These are phyloP conservation scores for Synaphobranchus kaupii DNA, from an alignment of 2,797 vertebrate species.

Conservation along the genomic window DNA sequence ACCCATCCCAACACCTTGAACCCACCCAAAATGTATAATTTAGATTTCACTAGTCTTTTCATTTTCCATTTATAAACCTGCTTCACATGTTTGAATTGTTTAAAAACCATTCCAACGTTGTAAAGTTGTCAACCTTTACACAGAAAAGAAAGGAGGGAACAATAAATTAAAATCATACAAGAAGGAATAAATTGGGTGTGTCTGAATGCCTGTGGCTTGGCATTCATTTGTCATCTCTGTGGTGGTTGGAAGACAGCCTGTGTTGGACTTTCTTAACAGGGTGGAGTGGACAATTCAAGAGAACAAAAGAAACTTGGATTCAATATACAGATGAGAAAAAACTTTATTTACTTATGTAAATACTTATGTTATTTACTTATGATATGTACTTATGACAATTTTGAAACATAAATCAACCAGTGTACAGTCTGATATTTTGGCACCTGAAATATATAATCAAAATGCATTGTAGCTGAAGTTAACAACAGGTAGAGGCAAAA, in stretches of 20 bases:
- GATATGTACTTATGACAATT: not conserved
- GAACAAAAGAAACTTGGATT: not conserved
- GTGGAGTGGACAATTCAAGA: not conserved
- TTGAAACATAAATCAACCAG: not conserved
- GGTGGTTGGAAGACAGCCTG: not conserved
- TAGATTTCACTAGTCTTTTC: not conserved
- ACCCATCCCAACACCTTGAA: no score
- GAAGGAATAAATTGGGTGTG: not conserved
- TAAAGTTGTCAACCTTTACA: not conserved
- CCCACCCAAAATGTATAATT: not conserved
- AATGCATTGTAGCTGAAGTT: not conserved
- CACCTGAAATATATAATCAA: not conserved
- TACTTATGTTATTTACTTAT: not conserved
- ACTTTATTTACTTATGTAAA: not conserved
- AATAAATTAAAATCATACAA: not conserved
- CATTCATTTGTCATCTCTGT: not conserved
- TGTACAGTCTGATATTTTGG: not conserved
- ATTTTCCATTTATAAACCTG: not conserved
- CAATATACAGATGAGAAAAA: slow-evolving; percentile 3
- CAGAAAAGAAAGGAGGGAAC: not conserved
- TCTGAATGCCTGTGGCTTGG: not conserved
- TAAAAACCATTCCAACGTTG: no score
- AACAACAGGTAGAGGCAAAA: not conserved
- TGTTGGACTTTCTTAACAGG: not conserved
- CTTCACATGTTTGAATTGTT: not conserved